Evolutionary conservation across 2,797 vertebrate species (phyloP).

Genomic region (Enteromius anoplus): DNA sequence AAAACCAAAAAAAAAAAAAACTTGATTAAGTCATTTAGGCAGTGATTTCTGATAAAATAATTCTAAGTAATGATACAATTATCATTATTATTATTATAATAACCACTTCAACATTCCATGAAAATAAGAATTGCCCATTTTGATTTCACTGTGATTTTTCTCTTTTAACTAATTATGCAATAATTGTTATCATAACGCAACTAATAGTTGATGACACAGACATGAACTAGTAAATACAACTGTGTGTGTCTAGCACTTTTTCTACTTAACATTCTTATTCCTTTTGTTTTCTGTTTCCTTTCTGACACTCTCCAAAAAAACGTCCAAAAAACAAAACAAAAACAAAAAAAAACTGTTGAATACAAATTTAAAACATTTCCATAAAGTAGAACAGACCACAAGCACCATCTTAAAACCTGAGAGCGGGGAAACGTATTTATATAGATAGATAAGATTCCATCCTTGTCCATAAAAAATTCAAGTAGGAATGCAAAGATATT

Average conservation of each 20-base stretch:
- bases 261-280: not conserved
- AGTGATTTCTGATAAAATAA: too few species aligned
- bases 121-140: not conserved
- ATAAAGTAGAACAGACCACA: not conserved
- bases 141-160: not conserved
- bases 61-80: too few species aligned
- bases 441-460: not conserved
- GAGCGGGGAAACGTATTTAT: not conserved
- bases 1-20: too few species aligned
- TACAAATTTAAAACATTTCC: not conserved
- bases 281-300: not conserved
- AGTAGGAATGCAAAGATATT: not conserved
- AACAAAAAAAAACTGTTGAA: conserved; percentile 1
- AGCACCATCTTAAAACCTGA: not conserved
- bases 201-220: not conserved
- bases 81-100: too few species aligned
- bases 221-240: not conserved
- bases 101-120: not conserved
- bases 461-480: not conserved
- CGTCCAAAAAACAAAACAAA: not conserved
- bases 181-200: not conserved
- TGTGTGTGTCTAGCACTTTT: not conserved
- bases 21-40: not conserved
- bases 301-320: not conserved
- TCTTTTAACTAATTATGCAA: not conserved